Conservation (phyloP, 1,140 invertebrate genomes). For the Manduca sexta region DNA sequence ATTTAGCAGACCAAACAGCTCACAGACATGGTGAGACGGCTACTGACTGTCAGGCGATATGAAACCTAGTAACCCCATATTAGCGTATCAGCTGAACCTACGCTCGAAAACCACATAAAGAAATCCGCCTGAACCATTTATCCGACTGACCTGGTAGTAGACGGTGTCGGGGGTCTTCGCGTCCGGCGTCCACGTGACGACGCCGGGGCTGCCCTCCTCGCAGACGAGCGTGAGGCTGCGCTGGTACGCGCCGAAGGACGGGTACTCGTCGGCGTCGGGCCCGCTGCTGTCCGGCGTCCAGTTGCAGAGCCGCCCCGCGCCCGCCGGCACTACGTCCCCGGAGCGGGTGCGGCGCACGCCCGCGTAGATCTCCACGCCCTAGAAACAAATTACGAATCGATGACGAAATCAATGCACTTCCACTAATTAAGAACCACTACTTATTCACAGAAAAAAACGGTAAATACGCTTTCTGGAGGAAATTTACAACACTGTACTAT, state of each 20-base stretch:
- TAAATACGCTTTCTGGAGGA: too few species aligned
- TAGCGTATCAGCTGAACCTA: too few species aligned
- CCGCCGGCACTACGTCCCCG: constrained; percentile 80
- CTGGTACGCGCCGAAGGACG: constrained; percentile 92
- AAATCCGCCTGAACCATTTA: too few species aligned
- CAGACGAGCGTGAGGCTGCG: constrained; percentile 87
- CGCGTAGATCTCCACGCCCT: constrained; percentile 88
- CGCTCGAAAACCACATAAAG: too few species aligned
- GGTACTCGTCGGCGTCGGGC: constrained; percentile 84
- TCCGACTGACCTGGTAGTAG: constrained; percentile 86
- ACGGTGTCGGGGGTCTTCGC: constrained; percentile 90
- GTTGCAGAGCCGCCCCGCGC: constrained; percentile 87
- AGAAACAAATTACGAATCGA: constrained; percentile 5
- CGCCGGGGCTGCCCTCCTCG: constrained; percentile 86
- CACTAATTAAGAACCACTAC: too few species aligned
- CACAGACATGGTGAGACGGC: too few species aligned
- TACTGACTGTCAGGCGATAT: too few species aligned
- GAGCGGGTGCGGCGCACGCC: constrained; percentile 80
- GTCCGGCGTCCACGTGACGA: constrained; percentile 92
- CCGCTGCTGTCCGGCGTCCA: constrained; percentile 85
- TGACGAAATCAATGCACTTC: too few species aligned
- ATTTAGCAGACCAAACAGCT: too few species aligned
- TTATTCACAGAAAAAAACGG: too few species aligned
- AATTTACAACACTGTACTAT: too few species aligned
- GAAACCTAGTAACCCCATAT: too few species aligned